phyloP scores from a whole-genome alignment of 2,888 invertebrate species.

The Perizoma affinitatum region DNA sequence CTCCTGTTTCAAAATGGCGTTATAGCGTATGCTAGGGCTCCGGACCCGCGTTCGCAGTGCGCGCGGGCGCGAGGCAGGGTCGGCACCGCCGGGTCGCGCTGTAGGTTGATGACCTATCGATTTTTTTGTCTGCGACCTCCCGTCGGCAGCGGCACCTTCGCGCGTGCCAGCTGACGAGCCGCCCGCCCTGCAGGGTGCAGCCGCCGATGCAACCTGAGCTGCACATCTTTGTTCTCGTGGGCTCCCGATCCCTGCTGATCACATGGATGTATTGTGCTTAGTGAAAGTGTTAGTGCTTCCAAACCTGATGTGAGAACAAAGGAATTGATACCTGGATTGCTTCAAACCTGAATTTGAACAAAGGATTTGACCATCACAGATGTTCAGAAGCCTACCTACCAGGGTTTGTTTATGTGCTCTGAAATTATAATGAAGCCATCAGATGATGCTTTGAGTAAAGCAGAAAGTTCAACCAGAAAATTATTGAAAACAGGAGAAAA shows the following conservation, averaged over 20 bases:
- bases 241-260: constrained; percentile 22
- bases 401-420: constrained; percentile 19
- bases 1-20: constrained; percentile 84
- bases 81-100: constrained; percentile 68
- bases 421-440: constrained; percentile 7
- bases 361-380: constrained; percentile 21
- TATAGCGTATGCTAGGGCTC: constrained; percentile 62
- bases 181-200: constrained; percentile 61
- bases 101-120: constrained; percentile 83
- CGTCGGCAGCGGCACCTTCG: constrained; percentile 53
- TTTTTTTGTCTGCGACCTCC: constrained; percentile 82
- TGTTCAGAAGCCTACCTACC: constrained; percentile 1
- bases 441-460: constrained; percentile 15
- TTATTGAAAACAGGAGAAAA: constrained; percentile 6
- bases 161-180: constrained; percentile 59
- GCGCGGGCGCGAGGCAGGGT: constrained; percentile 56
- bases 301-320: constrained; percentile 46
- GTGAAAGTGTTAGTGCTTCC: constrained; percentile 54
- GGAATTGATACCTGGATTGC: constrained; percentile 29
- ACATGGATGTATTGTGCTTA: constrained; percentile 46
- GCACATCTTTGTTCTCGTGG: constrained; percentile 55
- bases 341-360: constrained; percentile 26
- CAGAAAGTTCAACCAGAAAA: background rate
- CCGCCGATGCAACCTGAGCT: constrained; percentile 36
- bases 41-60: constrained; percentile 41